These are phyloP conservation scores for Ornithoptera alexandrae DNA, from an alignment of 2,888 invertebrate genomes.

Conservation along the genomic window DNA sequence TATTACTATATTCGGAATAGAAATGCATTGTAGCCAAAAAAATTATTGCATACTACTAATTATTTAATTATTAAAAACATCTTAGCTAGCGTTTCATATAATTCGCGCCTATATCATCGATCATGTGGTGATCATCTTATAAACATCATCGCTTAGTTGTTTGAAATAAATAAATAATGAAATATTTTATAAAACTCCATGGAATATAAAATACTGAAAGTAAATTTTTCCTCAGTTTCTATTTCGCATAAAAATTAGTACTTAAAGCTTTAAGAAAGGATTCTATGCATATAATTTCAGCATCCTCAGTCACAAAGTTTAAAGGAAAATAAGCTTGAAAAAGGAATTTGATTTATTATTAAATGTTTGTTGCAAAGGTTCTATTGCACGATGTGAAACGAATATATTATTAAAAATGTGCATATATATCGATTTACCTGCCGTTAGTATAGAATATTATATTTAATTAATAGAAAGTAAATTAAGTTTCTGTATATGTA, in stretches of 20 bases:
- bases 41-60: no score
- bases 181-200: neutral
- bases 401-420: neutral
- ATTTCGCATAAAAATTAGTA: constrained; percentile 24
- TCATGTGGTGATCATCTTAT: no score
- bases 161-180: neutral
- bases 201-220: neutral
- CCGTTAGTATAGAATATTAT: neutral
- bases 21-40: no score
- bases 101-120: no score
- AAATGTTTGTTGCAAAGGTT: constrained; percentile 10
- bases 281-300: constrained; percentile 26
- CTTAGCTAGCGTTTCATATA: no score
- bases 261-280: constrained; percentile 25
- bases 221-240: constrained; percentile 4
- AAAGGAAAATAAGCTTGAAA: constrained; percentile 22
- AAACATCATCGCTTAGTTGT: neutral
- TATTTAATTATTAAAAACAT: no score
- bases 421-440: neutral
- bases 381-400: constrained; percentile 5
- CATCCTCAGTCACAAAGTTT: constrained; percentile 21
- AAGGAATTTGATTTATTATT: constrained; percentile 22
- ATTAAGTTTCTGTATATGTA: no score
- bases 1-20: no score
- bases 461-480: neutral